Conservation (phyloP, 30 jellyfish, hydroid and myxozoan species). For the Morbakka virulenta region DNA sequence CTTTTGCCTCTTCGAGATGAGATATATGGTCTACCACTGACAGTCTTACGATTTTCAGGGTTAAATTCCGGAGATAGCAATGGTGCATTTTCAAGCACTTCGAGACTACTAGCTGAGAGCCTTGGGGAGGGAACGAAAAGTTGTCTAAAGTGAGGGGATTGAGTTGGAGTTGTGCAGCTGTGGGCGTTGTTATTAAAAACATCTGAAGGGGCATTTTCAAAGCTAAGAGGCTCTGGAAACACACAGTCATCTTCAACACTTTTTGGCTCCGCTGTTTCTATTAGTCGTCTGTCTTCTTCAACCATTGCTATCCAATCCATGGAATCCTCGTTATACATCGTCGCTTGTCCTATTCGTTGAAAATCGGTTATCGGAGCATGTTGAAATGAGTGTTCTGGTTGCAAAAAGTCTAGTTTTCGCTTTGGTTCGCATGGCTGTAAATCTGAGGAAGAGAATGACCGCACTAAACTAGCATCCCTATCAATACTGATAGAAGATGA, state of each 20-base stretch:
- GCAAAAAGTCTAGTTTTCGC: neutral
- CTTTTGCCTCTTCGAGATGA: neutral
- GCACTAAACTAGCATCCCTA: neutral
- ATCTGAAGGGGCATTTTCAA: neutral
- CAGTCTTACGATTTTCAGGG: neutral
- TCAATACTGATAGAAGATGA: neutral
- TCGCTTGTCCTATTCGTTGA: neutral
- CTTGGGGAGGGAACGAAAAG: constrained; percentile 51
- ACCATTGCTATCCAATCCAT: constrained; percentile 73
- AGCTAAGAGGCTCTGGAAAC: neutral
- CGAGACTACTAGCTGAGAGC: constrained; percentile 80
- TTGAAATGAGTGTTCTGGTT: neutral
- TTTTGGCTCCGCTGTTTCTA: neutral
- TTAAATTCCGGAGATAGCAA: constrained; percentile 59
- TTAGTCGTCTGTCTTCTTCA: constrained; percentile 7
- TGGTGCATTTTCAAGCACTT: constrained; percentile 84
- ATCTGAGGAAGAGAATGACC: neutral
- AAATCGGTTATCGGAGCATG: neutral
- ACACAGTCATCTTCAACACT: neutral
- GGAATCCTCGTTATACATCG: constrained; percentile 47
- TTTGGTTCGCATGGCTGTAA: neutral
- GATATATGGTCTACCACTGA: neutral
- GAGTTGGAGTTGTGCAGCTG: neutral
- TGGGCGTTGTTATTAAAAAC: no score
- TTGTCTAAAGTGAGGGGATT: neutral